A percentile compares a stretch with the other conserved stretches of the same genome.
Evolutionary conservation across 2,113 vertebrate genomes (phyloP).

Genomic region (Buteo buteo): DNA sequence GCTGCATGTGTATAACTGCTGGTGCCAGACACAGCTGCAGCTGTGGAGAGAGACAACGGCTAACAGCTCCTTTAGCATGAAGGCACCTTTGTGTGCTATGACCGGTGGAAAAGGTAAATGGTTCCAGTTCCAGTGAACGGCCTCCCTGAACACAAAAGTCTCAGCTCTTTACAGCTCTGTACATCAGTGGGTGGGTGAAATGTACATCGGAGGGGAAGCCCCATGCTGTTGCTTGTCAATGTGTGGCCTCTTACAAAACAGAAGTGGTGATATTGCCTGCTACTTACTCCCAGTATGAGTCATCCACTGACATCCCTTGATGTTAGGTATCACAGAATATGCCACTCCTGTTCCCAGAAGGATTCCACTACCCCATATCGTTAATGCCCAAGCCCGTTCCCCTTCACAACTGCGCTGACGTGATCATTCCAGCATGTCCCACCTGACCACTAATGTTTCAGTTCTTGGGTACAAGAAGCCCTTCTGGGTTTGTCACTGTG

Average conservation of each 20-base stretch:
- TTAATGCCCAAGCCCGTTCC: neutral
- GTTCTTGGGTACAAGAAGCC: neutral
- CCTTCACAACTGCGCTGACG: neutral
- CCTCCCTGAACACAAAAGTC: neutral
- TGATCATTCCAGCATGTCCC: neutral
- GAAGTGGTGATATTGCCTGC: neutral
- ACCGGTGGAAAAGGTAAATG: accelerated
- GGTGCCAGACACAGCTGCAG: neutral
- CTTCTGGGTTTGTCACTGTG: neutral
- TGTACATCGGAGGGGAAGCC: neutral
- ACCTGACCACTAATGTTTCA: neutral
- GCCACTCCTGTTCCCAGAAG: neutral
- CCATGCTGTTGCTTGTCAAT: neutral
- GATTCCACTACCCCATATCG: accelerated
- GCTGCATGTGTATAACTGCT: neutral
- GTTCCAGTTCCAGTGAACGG: neutral
- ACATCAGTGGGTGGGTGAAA: neutral
- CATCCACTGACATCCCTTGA: neutral
- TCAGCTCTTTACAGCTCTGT: neutral
- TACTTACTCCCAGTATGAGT: neutral
- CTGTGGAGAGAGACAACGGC: neutral
- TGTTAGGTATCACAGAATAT: neutral
- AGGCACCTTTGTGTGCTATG: neutral
- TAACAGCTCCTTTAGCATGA: neutral
- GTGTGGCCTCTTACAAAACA: accelerated